These are phyloP conservation scores for Pseudomyrmex dendroicus DNA, from an alignment of 1,140 invertebrate genomes.

Conservation along the genomic window DNA sequence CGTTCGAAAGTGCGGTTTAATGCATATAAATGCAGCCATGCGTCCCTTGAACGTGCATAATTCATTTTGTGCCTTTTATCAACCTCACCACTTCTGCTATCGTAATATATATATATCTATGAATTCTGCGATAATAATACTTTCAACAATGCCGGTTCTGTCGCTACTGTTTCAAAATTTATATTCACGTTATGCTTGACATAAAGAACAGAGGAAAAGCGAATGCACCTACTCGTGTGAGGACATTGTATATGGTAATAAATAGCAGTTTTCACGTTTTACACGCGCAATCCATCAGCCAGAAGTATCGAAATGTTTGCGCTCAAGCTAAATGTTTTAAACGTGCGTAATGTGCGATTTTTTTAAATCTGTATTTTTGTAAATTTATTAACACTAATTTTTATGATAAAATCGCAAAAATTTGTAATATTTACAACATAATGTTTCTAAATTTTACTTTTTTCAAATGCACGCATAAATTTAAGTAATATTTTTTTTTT, in stretches of 20 bases:
- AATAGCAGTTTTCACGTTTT: conserved; percentile 21
- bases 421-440: background rate
- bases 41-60: conserved; percentile 39
- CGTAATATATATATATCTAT: conserved; percentile 38
- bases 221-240: background rate
- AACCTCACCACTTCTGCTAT: conserved; percentile 44
- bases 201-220: conserved; percentile 41
- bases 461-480: background rate
- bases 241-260: conserved; percentile 12
- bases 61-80: conserved; percentile 59
- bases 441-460: background rate
- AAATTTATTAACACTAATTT: too few relatives aligned
- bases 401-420: background rate
- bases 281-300: background rate
- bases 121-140: conserved; percentile 53
- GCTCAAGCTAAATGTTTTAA: conserved; percentile 5
- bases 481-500: background rate
- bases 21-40: conserved; percentile 52
- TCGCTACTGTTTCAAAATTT: conserved; percentile 45
- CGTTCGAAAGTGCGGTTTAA: conserved; percentile 48
- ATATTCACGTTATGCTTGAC: conserved; percentile 36
- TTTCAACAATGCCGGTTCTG: conserved; percentile 40
- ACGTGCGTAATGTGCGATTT: background rate
- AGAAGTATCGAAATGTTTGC: background rate
- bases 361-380: background rate